Percentiles rank a stretch among this genome's conserved stretches.
These are phyloP conservation scores for Poecilobothrus nobilitatus DNA, from an alignment of 2,888 invertebrate genomes.

Conservation along the genomic window DNA sequence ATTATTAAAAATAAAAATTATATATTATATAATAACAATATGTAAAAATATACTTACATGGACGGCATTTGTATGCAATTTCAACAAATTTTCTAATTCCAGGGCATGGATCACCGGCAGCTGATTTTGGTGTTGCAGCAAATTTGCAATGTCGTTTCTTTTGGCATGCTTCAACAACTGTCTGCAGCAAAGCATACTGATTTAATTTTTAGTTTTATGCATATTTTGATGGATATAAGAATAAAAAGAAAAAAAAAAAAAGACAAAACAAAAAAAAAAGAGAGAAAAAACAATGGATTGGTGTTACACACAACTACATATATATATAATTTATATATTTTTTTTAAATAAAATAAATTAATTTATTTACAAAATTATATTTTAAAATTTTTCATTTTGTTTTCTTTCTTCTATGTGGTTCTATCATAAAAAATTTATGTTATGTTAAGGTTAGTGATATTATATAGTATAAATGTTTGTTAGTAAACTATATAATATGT, in stretches of 20 bases:
- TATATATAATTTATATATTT: background rate
- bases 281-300: background rate
- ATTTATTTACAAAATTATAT: background rate
- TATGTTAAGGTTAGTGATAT: too few relatives aligned
- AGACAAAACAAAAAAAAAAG: background rate
- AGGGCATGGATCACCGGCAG: slow-evolving; percentile 83
- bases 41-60: slow-evolving; percentile 64
- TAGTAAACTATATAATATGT: too few relatives aligned
- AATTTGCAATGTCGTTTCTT: slow-evolving; percentile 88
- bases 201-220: slow-evolving; percentile 23
- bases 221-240: background rate
- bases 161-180: slow-evolving; percentile 87
- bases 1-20: too few relatives aligned
- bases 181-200: slow-evolving; percentile 86
- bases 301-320: background rate
- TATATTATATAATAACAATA: background rate
- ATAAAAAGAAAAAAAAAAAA: background rate
- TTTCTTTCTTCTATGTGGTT: too few relatives aligned
- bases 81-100: slow-evolving; percentile 86
- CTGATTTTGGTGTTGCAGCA: slow-evolving; percentile 74
- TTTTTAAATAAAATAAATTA: background rate
- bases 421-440: background rate
- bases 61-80: slow-evolving; percentile 93
- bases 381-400: background rate
- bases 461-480: too few relatives aligned